Evolutionary conservation across 2,797 vertebrate genomes (phyloP).

Genomic region (Threskiornis aethiopicus): DNA sequence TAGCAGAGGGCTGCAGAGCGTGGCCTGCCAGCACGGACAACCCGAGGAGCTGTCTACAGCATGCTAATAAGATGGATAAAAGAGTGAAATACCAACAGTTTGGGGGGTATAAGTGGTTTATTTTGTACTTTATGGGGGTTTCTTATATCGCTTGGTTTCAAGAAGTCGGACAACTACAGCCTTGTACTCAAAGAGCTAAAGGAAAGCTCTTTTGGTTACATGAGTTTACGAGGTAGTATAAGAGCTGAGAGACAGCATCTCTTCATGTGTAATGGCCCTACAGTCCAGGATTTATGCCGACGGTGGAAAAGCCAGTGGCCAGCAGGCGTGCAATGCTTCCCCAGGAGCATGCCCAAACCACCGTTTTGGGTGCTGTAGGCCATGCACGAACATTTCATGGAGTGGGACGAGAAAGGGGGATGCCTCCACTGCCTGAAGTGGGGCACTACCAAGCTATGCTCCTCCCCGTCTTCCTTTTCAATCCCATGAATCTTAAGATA

Average conservation of each 20-base stretch:
- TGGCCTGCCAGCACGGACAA: not conserved
- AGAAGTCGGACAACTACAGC: not conserved
- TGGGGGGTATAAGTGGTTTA: not conserved
- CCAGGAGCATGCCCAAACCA: not conserved
- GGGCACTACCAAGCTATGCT: not conserved
- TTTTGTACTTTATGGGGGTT: not conserved
- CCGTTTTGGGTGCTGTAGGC: not conserved
- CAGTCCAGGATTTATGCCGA: not conserved
- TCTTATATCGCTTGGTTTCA: not conserved
- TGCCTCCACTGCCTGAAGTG: not conserved
- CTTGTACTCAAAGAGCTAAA: not conserved
- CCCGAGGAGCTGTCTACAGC: not conserved
- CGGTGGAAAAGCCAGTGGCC: not conserved
- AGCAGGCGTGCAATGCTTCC: not conserved
- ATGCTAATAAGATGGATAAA: not conserved
- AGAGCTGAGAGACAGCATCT: not conserved
- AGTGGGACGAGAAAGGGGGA: not conserved
- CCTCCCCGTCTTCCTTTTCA: not conserved
- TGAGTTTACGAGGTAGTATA: not conserved
- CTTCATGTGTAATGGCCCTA: not conserved
- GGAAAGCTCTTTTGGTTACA: not conserved
- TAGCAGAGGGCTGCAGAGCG: not conserved
- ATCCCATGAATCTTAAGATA: not conserved
- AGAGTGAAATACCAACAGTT: not conserved
- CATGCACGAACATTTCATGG: not conserved